Evolutionary conservation across 2,888 invertebrate species (phyloP).

Genomic region (Pteria penguin): DNA sequence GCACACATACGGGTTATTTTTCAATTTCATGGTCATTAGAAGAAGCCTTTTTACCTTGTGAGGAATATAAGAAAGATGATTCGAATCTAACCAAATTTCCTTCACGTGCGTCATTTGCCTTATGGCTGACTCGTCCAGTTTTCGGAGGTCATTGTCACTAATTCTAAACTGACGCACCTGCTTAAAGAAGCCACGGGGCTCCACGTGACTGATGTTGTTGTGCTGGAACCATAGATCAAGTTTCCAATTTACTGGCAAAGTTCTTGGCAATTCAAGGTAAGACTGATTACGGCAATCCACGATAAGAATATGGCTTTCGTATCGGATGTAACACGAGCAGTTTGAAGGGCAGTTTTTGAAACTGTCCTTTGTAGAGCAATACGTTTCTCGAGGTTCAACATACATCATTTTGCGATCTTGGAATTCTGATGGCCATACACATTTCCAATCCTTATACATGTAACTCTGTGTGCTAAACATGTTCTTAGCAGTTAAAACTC

Average conservation of each 20-base stretch:
- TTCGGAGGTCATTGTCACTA: constrained; percentile 28
- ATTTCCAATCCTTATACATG: constrained; percentile 50
- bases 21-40: neutral
- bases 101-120: constrained; percentile 10
- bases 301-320: constrained; percentile 31
- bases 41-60: constrained; percentile 26
- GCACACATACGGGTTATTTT: constrained; percentile 51
- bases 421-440: constrained; percentile 45
- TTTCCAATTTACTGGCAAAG: constrained; percentile 37
- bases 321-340: constrained; percentile 48
- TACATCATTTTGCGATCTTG: constrained; percentile 28
- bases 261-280: constrained; percentile 28
- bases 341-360: constrained; percentile 40
- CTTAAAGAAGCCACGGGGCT: constrained; percentile 34
- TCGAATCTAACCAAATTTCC: constrained; percentile 44
- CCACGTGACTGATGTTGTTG: constrained; percentile 50
- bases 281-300: constrained; percentile 50
- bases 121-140: constrained; percentile 27
- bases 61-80: constrained; percentile 44
- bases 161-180: constrained; percentile 41
- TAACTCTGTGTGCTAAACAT: constrained; percentile 42
- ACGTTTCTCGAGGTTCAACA: constrained; percentile 41
- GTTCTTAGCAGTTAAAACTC: neutral
- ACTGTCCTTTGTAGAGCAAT: constrained; percentile 33
- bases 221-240: constrained; percentile 56